Evolutionary conservation across 2,113 vertebrate genomes (phyloP), one percentile per base, ranked within the genome.

Genomic region (Daubentonia madagascariensis): DNA sequence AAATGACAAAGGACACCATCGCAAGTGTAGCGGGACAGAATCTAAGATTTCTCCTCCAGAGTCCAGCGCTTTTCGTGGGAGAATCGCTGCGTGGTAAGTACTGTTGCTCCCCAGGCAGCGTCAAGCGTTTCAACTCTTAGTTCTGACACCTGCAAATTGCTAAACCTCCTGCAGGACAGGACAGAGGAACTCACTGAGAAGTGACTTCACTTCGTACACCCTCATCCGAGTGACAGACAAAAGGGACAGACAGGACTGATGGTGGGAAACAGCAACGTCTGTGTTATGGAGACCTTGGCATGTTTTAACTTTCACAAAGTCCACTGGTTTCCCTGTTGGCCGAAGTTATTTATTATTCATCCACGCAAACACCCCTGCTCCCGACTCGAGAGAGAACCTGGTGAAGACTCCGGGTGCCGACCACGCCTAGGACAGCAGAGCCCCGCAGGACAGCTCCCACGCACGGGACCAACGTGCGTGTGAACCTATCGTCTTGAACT

Each of bases 401-500:
- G 16, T 8, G 3, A 20, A 59, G 20, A 12, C 48, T 22, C 0
- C 48, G 59, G 32, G 1, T 8, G 4, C 48, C 4, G 7, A 3
- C n/a, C 45, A 37, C 5, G 18, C 5, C 61, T 2, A 30, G 68
- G 23, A 37, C 7, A 1, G 45, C 17, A 10, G 30, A 8, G 4
- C 81, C 43, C 43, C 6, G n/a, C 0, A 1, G n/a, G 32, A 18
- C 28, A 35, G 13, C 43, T 57, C 37, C 3, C 43, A 12, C 37
- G 8, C 5, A 67, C 1, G 0, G 8, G 9, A 16, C 40, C 72
- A 10, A 28, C 0, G 3, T 2, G 2, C 4, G 0, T 57, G 37
- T 30, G 17, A 0, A 1, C 16, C 45, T 22, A 5, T 28, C n/a
- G 6, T 30, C 16, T 12, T 4, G 40, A n/a, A 18, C 7, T 16